Base-by-base conservation (phyloP, 2,888 invertebrate species). In the Tipula lateralis region DNA sequence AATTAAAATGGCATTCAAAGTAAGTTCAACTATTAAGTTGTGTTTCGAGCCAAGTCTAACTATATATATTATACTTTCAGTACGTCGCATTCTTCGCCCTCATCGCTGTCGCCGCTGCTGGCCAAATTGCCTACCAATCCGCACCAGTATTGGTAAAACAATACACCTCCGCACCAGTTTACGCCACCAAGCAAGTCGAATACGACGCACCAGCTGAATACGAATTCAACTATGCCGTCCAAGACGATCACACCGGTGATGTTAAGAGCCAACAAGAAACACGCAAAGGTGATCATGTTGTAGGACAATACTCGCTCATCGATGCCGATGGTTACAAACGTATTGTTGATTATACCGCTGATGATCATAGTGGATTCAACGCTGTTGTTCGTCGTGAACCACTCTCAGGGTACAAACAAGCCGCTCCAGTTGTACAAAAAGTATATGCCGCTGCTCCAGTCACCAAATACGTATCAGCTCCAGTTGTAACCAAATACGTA, bases 291-390 rank as follows among this genome's bases (percentile, higher is more conserved):
- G 91, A 92, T 87, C 89, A 88, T 85, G 92, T 92, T 30, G 90
- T 91, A 85, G 92, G 92, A 5, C 88, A 89, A 86, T 92, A 92
- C 87, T 91, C 91, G 84, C 87, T 92, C 2, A 88, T 92, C 86
- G 92, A 92, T 86, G 87, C 92, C 29, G 92, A 92, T 88, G 92
- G 92, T 44, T 89, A 90, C 86, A 89, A 89, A 85, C 90, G 92
- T 85, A 89, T 90, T 50, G 92, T 92, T 19, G 90, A 91, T 32
- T 92, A 92, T 88, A 90, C 90, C 85, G 91, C 92, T 32, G 92
- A 92, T 87, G 88, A 90, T 16, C 90, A 91, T 86, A 90, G 88
- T 85, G 92, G 92, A 85, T 92, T 92, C 88, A 91, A 92, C 87
- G 92, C 92, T 2, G 87, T 91, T 66, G 92, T 92, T 0, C 90